A percentile compares a stretch with the other conserved stretches of the same genome.
Evolutionary conservation across 2,888 invertebrate genomes (phyloP).

Genomic region (Rutpela maculata): DNA sequence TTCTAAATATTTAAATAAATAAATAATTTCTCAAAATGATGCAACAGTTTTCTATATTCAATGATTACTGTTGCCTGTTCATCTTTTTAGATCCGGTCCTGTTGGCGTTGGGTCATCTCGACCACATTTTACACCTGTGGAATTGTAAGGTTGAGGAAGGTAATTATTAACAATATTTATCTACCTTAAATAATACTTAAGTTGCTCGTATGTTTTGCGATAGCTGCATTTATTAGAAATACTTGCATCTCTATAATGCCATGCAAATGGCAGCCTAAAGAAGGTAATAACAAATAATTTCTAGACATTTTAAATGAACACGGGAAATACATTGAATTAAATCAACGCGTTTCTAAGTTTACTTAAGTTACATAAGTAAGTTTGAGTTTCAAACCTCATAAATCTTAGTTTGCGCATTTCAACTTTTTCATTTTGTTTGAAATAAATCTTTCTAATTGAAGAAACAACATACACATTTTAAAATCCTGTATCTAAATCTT

Average conservation of each 20-base stretch:
- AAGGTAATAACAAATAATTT: constrained; percentile 52
- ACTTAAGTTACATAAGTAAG: neutral
- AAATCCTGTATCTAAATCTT: no score
- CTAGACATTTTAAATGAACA: constrained; percentile 50
- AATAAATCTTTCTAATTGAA: no score
- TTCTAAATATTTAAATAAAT: no score
- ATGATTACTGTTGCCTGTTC: no score
- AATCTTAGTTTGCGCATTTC: neutral
- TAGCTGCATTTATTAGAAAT: constrained; percentile 39
- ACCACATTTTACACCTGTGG: constrained; percentile 40
- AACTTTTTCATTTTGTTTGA: neutral
- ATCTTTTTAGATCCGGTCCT: neutral
- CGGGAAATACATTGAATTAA: constrained; percentile 52
- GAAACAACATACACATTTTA: no score
- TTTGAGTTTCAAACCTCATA: neutral
- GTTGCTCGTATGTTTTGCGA: constrained; percentile 42
- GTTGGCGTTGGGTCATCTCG: neutral
- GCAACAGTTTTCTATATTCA: no score
- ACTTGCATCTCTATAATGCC: constrained; percentile 52
- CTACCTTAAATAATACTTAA: constrained; percentile 48
- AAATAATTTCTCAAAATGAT: no score
- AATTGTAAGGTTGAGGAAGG: neutral
- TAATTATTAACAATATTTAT: constrained; percentile 51
- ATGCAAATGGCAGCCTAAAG: constrained; percentile 51
- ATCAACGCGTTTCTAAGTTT: constrained; percentile 18